Evolutionary conservation across 2,888 invertebrate genomes (phyloP).

Genomic region (Nematopogon swammerdamellus): DNA sequence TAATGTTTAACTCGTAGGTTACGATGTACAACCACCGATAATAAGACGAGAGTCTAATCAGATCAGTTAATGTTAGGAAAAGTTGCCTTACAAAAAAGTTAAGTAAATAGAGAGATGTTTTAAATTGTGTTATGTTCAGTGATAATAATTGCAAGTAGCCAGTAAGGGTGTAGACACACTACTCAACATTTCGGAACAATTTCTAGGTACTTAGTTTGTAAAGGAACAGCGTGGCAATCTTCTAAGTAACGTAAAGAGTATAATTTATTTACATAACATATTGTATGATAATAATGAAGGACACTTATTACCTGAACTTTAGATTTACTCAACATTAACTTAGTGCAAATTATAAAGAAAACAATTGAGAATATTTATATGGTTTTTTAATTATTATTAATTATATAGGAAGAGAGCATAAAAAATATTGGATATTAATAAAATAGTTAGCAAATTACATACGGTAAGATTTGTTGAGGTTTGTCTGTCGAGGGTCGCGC

Average conservation of each 20-base stretch:
- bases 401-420: constrained; percentile 43
- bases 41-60: constrained; percentile 27
- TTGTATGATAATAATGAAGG: constrained; percentile 32
- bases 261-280: constrained; percentile 54
- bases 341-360: constrained; percentile 53
- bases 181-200: constrained; percentile 48
- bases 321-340: constrained; percentile 55
- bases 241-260: constrained; percentile 52
- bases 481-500: constrained; percentile 42
- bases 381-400: constrained; percentile 56
- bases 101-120: constrained; percentile 50
- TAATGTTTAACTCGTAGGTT: constrained; percentile 22
- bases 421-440: constrained; percentile 55
- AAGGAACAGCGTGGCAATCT: constrained; percentile 49
- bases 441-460: constrained; percentile 58
- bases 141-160: constrained; percentile 45
- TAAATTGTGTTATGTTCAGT: constrained; percentile 51
- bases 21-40: constrained; percentile 46
- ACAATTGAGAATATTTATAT: constrained; percentile 56
- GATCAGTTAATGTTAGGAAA: constrained; percentile 48
- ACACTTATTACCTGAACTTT: constrained; percentile 29
- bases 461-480: constrained; percentile 54
- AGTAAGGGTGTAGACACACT: constrained; percentile 32
- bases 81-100: constrained; percentile 49
- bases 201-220: constrained; percentile 55